Evolutionary conservation across 2,113 vertebrate species (phyloP), one percentile per base, ranked within the genome.

Genomic region (Xenopus tropicalis): DNA sequence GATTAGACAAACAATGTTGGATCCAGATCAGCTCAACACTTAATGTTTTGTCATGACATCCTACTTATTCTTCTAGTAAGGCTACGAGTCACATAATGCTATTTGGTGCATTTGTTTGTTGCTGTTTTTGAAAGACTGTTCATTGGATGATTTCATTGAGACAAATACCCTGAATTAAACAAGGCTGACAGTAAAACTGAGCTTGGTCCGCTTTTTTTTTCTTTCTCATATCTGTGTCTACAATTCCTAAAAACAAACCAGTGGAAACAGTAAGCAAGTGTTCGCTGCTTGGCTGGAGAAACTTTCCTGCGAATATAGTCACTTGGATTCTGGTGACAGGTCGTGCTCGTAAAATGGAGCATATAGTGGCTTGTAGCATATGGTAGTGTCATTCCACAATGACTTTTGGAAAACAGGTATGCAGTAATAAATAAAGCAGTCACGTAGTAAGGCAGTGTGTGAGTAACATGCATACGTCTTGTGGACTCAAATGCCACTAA

Each of bases 341-440:
- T 82, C 82, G 83, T 48, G 83, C 85, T 87, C 87, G 77, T 88
- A 83, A 78, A 78, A 84, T 82, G 86, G 80, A 87, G 78, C 82
- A 83, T 79, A 78, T 80, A 84, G 46, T 62, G 59, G 73, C 73
- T 76, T 37, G 56, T 62, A 84, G 70, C 22, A 74, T 84, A 82
- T 86, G 81, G 83, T 85, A 86, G 85, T 81, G 83, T 85, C 84
- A 86, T 84, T 86, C 83, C 83, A 86, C 79, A 78, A 10, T 74
- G 78, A 87, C 74, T 83, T 69, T 84, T 74, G 83, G 85, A 83
- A 85, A 88, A 87, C 74, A 84, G 83, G 87, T 89, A 92, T 87
- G 87, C 52, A 72, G 82, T 83, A 89, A 97, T 97, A 96, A 97
- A 96, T 96, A 96, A 90, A 93, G 93, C 86, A 91, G 92, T 90